Conservation (phyloP, 1,140 invertebrate species). For the Copidosoma floridanum region DNA sequence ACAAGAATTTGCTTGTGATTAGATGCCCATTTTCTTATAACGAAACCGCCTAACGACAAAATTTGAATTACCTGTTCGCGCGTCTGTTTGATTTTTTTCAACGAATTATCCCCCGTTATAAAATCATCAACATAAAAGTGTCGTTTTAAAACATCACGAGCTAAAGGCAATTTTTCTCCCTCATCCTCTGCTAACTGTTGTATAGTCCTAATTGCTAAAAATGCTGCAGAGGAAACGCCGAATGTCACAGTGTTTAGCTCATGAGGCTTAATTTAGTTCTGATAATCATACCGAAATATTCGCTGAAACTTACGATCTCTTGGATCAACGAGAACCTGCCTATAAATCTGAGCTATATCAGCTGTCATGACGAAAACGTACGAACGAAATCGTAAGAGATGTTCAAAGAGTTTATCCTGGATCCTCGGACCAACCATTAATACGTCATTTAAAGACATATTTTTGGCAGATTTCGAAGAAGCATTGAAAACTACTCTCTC, state of each 20-base stretch:
- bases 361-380: constrained; percentile 34
- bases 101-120: constrained; percentile 38
- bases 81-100: constrained; percentile 37
- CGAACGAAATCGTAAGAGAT: constrained; percentile 38
- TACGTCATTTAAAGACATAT: constrained; percentile 26
- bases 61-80: constrained; percentile 31
- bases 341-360: constrained; percentile 51
- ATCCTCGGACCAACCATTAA: constrained; percentile 15
- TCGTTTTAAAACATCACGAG: too few relatives aligned
- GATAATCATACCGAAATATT: constrained; percentile 26
- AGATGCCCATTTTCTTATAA: constrained; percentile 35
- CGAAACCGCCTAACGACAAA: constrained; percentile 34
- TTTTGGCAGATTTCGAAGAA: constrained; percentile 2
- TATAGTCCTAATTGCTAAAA: not conserved
- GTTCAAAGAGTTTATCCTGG: constrained; percentile 20
- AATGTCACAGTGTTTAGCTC: constrained; percentile 18
- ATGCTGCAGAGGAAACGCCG: not conserved
- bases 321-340: constrained; percentile 36
- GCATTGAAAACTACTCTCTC: constrained; percentile 29
- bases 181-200: constrained; percentile 2
- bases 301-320: constrained; percentile 24
- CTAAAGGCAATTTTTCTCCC: not conserved
- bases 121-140: constrained; percentile 53
- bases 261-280: not conserved
- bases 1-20: not conserved